These are phyloP conservation scores for Latrodectus geometricus DNA, from an alignment of 1,140 invertebrate genomes.

Conservation along the genomic window DNA sequence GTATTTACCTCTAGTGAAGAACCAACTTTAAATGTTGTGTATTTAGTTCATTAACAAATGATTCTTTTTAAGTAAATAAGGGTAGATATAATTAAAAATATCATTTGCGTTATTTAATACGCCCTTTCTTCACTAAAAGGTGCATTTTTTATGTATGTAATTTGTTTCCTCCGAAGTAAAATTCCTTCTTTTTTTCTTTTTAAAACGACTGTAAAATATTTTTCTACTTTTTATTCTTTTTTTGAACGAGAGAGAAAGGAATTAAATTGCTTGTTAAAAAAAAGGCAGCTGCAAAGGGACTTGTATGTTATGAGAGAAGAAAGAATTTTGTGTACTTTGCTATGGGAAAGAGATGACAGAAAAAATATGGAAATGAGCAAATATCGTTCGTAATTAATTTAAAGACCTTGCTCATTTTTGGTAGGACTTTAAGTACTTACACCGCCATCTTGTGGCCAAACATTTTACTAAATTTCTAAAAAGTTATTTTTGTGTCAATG, in stretches of 20 bases:
- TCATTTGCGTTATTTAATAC: slow-evolving; percentile 13
- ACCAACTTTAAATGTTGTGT: background rate
- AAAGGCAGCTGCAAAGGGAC: slow-evolving; percentile 16
- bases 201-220: slow-evolving; percentile 32
- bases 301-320: slow-evolving; percentile 1
- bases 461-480: too few species aligned
- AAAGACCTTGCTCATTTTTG: slow-evolving; percentile 11
- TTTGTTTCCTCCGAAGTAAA: background rate
- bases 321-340: background rate
- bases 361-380: slow-evolving; percentile 47
- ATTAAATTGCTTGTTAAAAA: slow-evolving; percentile 42
- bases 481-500: too few species aligned
- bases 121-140: slow-evolving; percentile 10
- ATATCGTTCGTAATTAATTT: slow-evolving; percentile 51
- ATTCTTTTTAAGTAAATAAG: slow-evolving; percentile 6
- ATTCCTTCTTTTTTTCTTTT: background rate
- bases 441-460: slow-evolving; percentile 36
- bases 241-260: slow-evolving; percentile 18
- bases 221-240: slow-evolving; percentile 37
- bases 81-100: slow-evolving; percentile 38
- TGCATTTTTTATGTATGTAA: slow-evolving; percentile 2
- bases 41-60: background rate
- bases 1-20: background rate
- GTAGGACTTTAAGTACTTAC: background rate
- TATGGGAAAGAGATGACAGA: slow-evolving; percentile 19